Percentiles rank a stretch among this genome's conserved stretches.
These are phyloP conservation scores for Clanis bilineata DNA, from an alignment of 2,888 invertebrate species.

Conservation along the genomic window DNA sequence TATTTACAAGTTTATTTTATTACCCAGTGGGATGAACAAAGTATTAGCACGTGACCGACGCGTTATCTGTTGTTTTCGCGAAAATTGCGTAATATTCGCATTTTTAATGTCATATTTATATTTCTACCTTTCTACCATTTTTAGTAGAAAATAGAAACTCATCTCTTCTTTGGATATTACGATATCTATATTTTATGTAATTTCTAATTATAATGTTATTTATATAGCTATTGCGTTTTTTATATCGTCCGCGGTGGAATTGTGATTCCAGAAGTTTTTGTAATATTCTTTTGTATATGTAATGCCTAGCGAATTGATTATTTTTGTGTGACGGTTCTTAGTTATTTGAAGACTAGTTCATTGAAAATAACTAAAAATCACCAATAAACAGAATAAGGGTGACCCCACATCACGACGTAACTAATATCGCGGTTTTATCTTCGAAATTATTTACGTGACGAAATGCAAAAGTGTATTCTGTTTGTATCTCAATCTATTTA, in stretches of 20 bases:
- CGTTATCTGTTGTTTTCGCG: neutral
- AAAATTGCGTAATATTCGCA: neutral
- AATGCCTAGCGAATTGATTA: neutral
- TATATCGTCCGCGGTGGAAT: neutral
- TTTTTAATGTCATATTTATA: neutral
- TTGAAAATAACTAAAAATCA: too few species aligned
- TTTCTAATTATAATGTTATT: neutral
- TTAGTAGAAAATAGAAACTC: neutral
- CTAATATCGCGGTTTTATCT: too few species aligned
- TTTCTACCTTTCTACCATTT: neutral
- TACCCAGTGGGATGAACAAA: neutral
- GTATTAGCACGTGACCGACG: neutral
- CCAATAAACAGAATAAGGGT: too few species aligned
- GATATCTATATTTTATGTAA: neutral
- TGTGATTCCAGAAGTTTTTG: neutral
- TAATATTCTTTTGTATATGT: neutral
- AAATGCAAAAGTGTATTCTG: too few species aligned
- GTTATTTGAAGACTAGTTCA: too few species aligned
- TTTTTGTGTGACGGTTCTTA: too few species aligned
- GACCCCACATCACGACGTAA: too few species aligned
- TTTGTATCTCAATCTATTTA: too few species aligned
- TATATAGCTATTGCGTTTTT: neutral
- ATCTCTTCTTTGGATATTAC: neutral
- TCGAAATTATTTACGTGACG: too few species aligned
- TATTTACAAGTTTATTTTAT: constrained; percentile 7